Evolutionary conservation across 2,797 vertebrate genomes (phyloP).

Genomic region (Apodemus agrarius): DNA sequence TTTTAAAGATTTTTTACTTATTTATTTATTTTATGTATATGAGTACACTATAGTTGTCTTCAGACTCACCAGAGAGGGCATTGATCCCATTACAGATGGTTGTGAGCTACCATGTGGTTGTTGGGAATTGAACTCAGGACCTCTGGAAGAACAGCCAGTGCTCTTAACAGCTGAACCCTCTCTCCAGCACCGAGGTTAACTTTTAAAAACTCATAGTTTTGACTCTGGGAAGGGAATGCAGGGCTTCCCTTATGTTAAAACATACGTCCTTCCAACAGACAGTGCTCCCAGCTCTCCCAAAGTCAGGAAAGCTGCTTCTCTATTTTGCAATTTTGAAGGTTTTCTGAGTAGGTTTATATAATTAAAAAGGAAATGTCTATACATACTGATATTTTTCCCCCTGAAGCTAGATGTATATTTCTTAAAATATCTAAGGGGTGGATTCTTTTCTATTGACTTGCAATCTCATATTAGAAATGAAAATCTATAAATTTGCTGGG

Average conservation of each 20-base stretch:
- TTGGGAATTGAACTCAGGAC: too few species aligned
- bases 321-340: not conserved
- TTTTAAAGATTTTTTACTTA: not conserved
- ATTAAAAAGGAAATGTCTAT: not conserved
- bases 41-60: too few species aligned
- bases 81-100: too few species aligned
- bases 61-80: too few species aligned
- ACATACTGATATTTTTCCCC: not conserved
- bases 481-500: not conserved
- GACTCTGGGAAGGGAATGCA: not conserved
- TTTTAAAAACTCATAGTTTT: not conserved
- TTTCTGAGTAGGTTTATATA: not conserved
- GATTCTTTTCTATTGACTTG: not conserved
- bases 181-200: not conserved
- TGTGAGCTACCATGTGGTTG: too few species aligned
- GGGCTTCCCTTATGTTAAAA: not conserved
- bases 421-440: not conserved
- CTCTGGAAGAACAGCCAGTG: too few species aligned
- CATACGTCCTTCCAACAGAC: not conserved
- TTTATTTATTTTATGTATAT: too few species aligned
- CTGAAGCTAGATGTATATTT: not conserved
- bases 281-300: not conserved
- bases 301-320: not conserved
- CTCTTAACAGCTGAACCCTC: too few species aligned
- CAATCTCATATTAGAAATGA: slow-evolving; percentile 9